Percentiles rank a stretch among this genome's conserved stretches.
Conservation (phyloP, 2,888 invertebrate genomes). For the Leptothorax acervorum region DNA sequence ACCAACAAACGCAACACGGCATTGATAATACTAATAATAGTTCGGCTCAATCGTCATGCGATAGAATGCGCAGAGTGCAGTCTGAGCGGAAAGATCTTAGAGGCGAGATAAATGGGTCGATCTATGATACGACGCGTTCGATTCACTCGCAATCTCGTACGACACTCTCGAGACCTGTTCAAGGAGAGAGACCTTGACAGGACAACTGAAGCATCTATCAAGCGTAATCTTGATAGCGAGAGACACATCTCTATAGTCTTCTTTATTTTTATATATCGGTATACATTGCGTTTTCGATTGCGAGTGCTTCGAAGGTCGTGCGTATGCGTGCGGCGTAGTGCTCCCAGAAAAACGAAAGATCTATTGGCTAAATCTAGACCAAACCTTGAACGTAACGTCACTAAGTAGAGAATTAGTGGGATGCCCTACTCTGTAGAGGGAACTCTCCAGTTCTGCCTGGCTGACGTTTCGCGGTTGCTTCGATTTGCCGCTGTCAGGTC, state of each 20-base stretch:
- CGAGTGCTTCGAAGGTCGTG: constrained; percentile 23
- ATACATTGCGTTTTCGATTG: neutral
- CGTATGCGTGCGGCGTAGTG: constrained; percentile 16
- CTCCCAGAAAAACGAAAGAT: constrained; percentile 69
- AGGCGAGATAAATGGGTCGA: constrained; percentile 20
- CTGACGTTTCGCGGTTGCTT: constrained; percentile 88
- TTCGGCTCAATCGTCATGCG: constrained; percentile 25
- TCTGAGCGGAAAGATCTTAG: constrained; percentile 12
- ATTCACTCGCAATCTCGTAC: constrained; percentile 32
- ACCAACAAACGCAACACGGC: constrained; percentile 72
- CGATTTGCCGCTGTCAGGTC: constrained; percentile 75
- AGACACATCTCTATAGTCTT: neutral
- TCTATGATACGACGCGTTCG: constrained; percentile 35
- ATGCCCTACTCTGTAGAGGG: constrained; percentile 91
- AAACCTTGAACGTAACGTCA: constrained; percentile 85
- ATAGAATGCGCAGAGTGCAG: constrained; percentile 6
- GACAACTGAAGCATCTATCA: neutral
- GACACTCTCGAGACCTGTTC: neutral
- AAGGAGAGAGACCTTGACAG: constrained; percentile 10
- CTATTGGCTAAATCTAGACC: constrained; percentile 83
- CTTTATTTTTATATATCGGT: neutral
- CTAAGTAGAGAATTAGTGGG: constrained; percentile 85
- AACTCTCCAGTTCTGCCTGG: constrained; percentile 95
- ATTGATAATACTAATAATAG: constrained; percentile 51
- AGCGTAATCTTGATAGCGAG: neutral